Evolutionary conservation across 2,888 invertebrate species (phyloP).

Genomic region (Rugalucina vietnamica): DNA sequence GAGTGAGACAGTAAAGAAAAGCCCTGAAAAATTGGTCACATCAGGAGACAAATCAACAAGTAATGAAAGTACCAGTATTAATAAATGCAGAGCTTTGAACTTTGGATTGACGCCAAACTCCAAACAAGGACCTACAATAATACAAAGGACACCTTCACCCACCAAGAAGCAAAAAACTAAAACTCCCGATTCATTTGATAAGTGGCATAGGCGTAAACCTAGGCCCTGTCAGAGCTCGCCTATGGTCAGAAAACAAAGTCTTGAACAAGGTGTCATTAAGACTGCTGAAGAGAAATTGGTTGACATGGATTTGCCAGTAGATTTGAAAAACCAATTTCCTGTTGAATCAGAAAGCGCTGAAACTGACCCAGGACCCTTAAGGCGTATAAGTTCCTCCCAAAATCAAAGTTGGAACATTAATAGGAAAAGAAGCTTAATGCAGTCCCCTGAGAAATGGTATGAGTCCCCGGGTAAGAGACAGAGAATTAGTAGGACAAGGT

Average conservation of each 20-base stretch:
- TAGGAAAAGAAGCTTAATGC: constrained; percentile 57
- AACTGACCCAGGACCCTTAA: background rate
- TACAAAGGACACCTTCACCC: constrained; percentile 63
- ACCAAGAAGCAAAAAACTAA: constrained; percentile 48
- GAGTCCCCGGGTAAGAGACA: constrained; percentile 20
- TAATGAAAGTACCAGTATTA: background rate
- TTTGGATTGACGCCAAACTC: background rate
- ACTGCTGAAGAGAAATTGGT: background rate
- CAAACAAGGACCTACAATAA: background rate
- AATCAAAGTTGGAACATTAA: background rate
- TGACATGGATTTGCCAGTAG: background rate
- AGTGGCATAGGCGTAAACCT: constrained; percentile 71
- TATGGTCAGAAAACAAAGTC: constrained; percentile 11
- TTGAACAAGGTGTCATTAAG: background rate
- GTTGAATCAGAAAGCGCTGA: background rate
- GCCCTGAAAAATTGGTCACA: background rate
- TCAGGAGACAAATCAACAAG: background rate
- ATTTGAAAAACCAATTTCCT: background rate
- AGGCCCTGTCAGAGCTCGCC: constrained; percentile 49
- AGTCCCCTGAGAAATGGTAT: constrained; percentile 53
- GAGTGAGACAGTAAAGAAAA: background rate
- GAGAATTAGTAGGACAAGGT: background rate
- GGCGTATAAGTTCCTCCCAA: background rate
- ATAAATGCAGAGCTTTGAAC: background rate
- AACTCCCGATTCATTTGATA: constrained; percentile 72